Evolutionary conservation across 2,797 vertebrate species (phyloP).

Genomic region (Tenualosa thibaudeaui): DNA sequence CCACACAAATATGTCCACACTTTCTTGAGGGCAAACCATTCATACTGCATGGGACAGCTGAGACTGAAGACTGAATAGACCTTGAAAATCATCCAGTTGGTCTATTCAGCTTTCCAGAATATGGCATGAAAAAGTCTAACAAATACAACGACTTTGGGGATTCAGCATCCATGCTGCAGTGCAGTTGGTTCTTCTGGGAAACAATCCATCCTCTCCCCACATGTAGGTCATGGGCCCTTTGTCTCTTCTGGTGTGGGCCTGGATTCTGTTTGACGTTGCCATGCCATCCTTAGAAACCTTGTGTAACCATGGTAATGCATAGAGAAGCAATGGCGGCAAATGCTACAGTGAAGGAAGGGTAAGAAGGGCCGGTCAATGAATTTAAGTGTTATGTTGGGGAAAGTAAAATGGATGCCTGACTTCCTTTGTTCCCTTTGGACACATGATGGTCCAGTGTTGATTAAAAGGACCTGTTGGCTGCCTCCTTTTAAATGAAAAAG

Average conservation of each 20-base stretch:
- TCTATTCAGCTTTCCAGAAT: background rate
- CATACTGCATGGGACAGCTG: background rate
- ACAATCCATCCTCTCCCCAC: slow-evolving; percentile 63
- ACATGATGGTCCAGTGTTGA: slow-evolving; percentile 58
- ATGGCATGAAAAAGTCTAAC: background rate
- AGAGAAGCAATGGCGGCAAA: slow-evolving; percentile 57
- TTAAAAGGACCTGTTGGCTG: slow-evolving; percentile 53
- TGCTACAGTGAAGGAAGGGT: slow-evolving; percentile 62
- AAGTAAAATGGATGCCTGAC: slow-evolving; percentile 47
- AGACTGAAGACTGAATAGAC: background rate
- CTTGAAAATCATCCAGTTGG: background rate
- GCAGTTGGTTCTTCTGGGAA: slow-evolving; percentile 68
- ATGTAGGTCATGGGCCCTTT: slow-evolving; percentile 72
- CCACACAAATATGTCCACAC: background rate
- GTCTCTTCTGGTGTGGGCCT: slow-evolving; percentile 62
- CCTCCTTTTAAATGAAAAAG: slow-evolving; percentile 50
- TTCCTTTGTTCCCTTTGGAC: slow-evolving; percentile 64
- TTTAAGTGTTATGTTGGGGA: slow-evolving; percentile 50
- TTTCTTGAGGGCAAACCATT: background rate
- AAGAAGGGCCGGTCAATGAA: slow-evolving; percentile 50
- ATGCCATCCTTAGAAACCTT: slow-evolving; percentile 73
- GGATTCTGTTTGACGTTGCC: slow-evolving; percentile 75
- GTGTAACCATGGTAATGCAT: slow-evolving; percentile 77
- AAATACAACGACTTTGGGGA: slow-evolving; percentile 25
- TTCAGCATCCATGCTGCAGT: slow-evolving; percentile 44